Evolutionary conservation across 2,113 vertebrate genomes (phyloP), one percentile per base, ranked within the genome.

Genomic region (Recurvirostra avosetta): DNA sequence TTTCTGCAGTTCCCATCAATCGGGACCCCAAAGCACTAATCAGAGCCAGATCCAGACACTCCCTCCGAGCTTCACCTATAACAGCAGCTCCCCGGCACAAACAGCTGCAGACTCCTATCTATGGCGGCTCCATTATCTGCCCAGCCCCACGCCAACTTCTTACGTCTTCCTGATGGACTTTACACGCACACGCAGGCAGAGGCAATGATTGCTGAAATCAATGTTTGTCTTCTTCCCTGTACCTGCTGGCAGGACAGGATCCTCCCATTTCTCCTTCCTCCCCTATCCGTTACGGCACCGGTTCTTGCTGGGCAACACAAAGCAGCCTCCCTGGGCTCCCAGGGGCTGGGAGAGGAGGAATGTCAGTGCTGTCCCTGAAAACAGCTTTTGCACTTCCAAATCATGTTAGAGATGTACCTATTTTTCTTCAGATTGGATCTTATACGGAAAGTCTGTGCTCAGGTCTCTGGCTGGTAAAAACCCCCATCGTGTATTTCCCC

Each of bases 1-100:
- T 79, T 88, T 79, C 73, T 63, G 43, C 29, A 74, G 43, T 75
- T 88, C 56, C 21, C 30, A 88, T 59, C 1, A 2, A 65, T n/a
- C 2, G 1, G 30, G 38, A 80, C 38, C 62, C 84, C 2, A 0
- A 47, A 84, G 21, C 0, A 2, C 84, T 85, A 49, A 75, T 53
- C 43, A 70, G 43, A 84, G 23, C 50, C 74, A 80, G 79, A 80
- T 65, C 16, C 2, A 2, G 29, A 53, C 29, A 74, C 56, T 65
- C 38, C 25, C 67, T 88, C 30, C 1, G 2, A 75, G 26, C 50
- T 80, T 79, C 43, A 55, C 56, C 38, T 34, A 4, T 47, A 84
- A 75, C 21, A 71, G 41, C 29, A 92, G 22, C 16, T 80, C 22
- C 50, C n/a, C 1, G 0, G 45, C 38, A 71, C 38, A 75, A 65